Evolutionary conservation across 2,888 invertebrate genomes (phyloP), one percentile per base, ranked within the genome.

Genomic region (Leucania comma): DNA sequence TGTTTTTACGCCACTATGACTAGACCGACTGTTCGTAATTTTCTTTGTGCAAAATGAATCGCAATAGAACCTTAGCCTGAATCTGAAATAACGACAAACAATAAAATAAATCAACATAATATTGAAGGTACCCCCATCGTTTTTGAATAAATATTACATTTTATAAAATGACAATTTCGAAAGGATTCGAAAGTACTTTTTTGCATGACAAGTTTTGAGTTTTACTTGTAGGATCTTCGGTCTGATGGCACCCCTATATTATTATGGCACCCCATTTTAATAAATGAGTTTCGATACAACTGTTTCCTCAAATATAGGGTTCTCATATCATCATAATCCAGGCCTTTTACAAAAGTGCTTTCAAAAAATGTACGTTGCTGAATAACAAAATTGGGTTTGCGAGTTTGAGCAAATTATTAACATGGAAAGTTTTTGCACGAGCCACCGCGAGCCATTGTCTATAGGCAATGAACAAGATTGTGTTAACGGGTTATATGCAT

Each of bases 41-140:
- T 63, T 26, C 48, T 61, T 29, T n/a, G 66, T 50, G 50, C 32
- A 58, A 65, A 65, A 60, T 62, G 48, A 79, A 61, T 67, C 8
- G 26, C 22, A 35, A 26, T n/a, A 60, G 51, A 66, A 38, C 42
- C 32, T 38, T 56, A 24, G 10, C 35, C 24, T 32, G n/a, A 64
- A 57, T 61, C 32, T 35, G 26, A 48, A 61, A 51, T 62, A 81
- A 60, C n/a, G 51, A 54, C 51, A 67, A 61, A 61, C 50, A 60
- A 50, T 67, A 32, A 65, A 77, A 81, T 77, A 62, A 77, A 77
- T 71, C 66, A 76, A 57, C 53, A 71, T 72, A 77, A 81, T 54
- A 64, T 50, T 60, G 26, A 63, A 63, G 58, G 26, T 58, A 17
- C 32, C 42, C 32, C 24, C 17, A n/a, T 59, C 61, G 46, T 51